Conservation (phyloP, 2,888 invertebrate species). For the Subacronicta megacephala region DNA sequence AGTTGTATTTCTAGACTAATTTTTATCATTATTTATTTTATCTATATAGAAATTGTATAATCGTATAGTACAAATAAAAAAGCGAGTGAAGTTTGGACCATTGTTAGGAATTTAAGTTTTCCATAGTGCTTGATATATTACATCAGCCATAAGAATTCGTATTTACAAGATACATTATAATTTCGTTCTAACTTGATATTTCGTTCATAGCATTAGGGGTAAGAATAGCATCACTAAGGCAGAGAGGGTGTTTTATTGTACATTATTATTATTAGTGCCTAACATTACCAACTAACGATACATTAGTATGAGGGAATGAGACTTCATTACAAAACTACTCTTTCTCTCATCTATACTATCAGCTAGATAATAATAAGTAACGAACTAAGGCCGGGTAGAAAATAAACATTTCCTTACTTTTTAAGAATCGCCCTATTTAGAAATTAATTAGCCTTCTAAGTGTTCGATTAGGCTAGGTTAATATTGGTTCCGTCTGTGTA, state of each 20-base stretch:
- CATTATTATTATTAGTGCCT: slow-evolving; percentile 80
- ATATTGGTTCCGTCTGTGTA: slow-evolving; percentile 84
- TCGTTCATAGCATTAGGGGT: slow-evolving; percentile 79
- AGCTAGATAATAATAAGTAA: slow-evolving; percentile 67
- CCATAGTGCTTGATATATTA: slow-evolving; percentile 85
- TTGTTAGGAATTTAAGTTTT: slow-evolving; percentile 88
- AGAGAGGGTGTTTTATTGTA: slow-evolving; percentile 88
- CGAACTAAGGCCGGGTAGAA: slow-evolving; percentile 71
- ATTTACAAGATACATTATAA: slow-evolving; percentile 84
- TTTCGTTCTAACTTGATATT: slow-evolving; percentile 80
- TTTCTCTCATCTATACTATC: slow-evolving; percentile 63
- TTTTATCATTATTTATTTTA: slow-evolving; percentile 75
- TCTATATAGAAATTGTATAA: slow-evolving; percentile 88
- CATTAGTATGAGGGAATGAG: slow-evolving; percentile 65
- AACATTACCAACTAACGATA: slow-evolving; percentile 74
- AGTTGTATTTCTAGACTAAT: slow-evolving; percentile 81
- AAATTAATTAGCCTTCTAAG: slow-evolving; percentile 76
- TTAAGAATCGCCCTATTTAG: slow-evolving; percentile 67
- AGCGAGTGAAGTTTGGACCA: slow-evolving; percentile 89
- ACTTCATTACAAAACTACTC: slow-evolving; percentile 59
- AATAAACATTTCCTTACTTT: slow-evolving; percentile 67
- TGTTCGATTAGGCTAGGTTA: slow-evolving; percentile 73
- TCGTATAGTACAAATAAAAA: slow-evolving; percentile 88
- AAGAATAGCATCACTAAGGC: slow-evolving; percentile 88
- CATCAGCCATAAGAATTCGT: slow-evolving; percentile 82